Conservation (phyloP, 2,888 invertebrate species). For the Barypeithes pellucidus region DNA sequence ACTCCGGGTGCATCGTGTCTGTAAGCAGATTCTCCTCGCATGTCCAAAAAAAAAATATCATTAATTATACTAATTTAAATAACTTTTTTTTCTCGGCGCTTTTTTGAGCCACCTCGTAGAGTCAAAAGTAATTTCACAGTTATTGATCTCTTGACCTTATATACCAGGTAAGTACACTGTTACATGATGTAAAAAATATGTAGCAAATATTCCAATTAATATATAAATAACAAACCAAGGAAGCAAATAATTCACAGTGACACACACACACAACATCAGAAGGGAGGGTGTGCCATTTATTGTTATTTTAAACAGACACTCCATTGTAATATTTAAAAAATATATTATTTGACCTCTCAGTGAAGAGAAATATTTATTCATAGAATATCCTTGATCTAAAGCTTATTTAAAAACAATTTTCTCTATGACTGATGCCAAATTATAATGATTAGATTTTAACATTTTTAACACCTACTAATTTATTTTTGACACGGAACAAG, state of each 20-base stretch:
- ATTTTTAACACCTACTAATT: slow-evolving; percentile 22
- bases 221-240: background rate
- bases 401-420: slow-evolving; percentile 13
- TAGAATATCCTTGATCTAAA: background rate
- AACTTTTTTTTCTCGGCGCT: no score
- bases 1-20: no score
- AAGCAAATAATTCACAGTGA: no score
- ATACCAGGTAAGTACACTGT: no score
- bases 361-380: background rate
- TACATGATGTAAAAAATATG: no score
- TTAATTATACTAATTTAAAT: no score
- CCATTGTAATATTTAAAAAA: background rate
- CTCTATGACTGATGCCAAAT: background rate
- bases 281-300: background rate
- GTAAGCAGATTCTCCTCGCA: no score
- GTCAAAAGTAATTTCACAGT: no score
- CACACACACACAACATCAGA: background rate
- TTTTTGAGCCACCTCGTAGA: no score
- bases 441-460: slow-evolving; percentile 3
- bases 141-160: no score
- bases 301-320: background rate
- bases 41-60: no score
- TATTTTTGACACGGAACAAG: slow-evolving; percentile 16
- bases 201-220: no score
- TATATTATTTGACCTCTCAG: slow-evolving; percentile 3